Conservation (phyloP, 2,797 vertebrate genomes). For the Sebastes matsubarae region DNA sequence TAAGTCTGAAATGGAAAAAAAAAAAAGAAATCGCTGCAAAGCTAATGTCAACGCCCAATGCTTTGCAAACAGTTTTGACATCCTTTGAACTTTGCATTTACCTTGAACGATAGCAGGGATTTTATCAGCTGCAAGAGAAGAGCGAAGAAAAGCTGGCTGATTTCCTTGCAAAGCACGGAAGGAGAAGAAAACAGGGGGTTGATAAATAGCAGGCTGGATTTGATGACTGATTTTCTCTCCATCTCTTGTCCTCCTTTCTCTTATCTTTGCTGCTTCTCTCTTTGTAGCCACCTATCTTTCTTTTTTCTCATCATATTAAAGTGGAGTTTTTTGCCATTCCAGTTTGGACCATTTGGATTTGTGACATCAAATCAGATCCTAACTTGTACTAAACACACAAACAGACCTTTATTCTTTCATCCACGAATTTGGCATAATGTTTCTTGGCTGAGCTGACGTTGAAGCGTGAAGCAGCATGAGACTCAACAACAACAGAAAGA, state of each 20-base stretch:
- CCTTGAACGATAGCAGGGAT: conserved; percentile 51
- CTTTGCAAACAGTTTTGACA: conserved; percentile 71
- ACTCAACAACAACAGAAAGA: conserved; percentile 2
- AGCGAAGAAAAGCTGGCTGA: conserved; percentile 27
- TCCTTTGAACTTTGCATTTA: conserved; percentile 70
- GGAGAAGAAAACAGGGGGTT: conserved; percentile 14
- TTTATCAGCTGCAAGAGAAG: conserved; percentile 51
- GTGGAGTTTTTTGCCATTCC: background rate
- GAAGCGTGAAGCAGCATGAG: conserved; percentile 13
- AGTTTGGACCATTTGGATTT: background rate
- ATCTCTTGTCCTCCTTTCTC: background rate
- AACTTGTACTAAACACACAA: conserved; percentile 3
- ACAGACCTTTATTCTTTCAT: conserved; percentile 1
- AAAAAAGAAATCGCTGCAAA: conserved; percentile 53
- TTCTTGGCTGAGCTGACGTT: background rate
- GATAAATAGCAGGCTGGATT: conserved; percentile 17
- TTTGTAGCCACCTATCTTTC: background rate
- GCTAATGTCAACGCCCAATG: conserved; percentile 54
- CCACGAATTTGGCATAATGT: background rate
- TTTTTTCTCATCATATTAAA: background rate
- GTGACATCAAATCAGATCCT: conserved; percentile 15
- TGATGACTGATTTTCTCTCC: background rate
- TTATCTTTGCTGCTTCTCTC: background rate
- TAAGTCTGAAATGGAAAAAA: conserved; percentile 62
- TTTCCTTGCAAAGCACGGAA: conserved; percentile 31